These are phyloP conservation scores for Uria lomvia DNA, from an alignment of 2,113 vertebrate species.

Conservation along the genomic window DNA sequence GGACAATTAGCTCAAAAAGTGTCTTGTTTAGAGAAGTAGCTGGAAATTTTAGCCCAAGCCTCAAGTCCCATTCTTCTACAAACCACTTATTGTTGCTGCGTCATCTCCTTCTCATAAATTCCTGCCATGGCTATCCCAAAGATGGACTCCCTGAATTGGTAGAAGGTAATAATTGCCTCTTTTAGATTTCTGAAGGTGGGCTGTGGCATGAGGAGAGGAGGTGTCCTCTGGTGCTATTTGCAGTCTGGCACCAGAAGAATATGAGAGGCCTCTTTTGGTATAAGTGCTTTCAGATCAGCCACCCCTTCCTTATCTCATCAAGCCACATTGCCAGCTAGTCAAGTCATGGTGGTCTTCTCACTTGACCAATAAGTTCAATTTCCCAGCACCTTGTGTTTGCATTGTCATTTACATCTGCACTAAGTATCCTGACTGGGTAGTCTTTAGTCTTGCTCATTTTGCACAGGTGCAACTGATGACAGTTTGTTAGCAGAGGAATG, in stretches of 20 bases:
- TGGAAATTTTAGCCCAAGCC: not conserved
- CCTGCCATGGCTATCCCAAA: not conserved
- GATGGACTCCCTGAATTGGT: not conserved
- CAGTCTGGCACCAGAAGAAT: not conserved
- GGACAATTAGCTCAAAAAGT: not conserved
- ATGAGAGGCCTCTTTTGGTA: not conserved
- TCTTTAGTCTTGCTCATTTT: not conserved
- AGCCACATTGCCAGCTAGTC: not conserved
- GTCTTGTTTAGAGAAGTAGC: not conserved
- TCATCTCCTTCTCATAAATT: not conserved
- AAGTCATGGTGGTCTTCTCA: not conserved
- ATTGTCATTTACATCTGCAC: not conserved
- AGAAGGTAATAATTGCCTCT: not conserved
- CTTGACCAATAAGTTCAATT: not conserved
- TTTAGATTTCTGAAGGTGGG: not conserved
- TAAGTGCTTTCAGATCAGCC: not conserved
- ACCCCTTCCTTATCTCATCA: not conserved
- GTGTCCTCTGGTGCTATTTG: not conserved
- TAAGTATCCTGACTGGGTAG: not conserved
- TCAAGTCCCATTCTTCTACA: not conserved
- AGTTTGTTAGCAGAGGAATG: not conserved
- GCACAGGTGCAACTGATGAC: not conserved
- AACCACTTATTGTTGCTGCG: not conserved
- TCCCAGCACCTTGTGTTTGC: not conserved
- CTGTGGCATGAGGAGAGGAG: not conserved